Base-by-base conservation (phyloP, 2,888 invertebrate genomes). In the Lasiommata megera region DNA sequence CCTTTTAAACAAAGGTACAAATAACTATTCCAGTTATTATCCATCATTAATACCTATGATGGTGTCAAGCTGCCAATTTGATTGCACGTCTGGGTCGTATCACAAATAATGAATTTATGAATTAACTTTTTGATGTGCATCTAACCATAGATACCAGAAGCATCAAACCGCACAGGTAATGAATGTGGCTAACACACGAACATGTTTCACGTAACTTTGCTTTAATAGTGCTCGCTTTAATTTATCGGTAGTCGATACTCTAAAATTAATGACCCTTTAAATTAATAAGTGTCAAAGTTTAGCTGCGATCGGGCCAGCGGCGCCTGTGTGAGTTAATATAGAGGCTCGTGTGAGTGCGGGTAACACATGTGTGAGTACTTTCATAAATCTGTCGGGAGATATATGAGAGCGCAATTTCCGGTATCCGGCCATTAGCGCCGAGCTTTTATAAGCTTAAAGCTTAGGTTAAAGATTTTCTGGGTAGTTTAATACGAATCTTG, bases 401-500 rank as follows among this genome's bases (percentile, higher is more conserved):
- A 95, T 95, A 95, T 95, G 95, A 94, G 95, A 94, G 94, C 95
- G 95, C 95, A 95, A 95, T 95, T 95, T 95, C 95, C 95, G 94
- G 95, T 95, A 95, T 94, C 94, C 95, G 95, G 94, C 95, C 95
- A 95, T 95, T 95, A 95, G 91, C 91, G 91, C 91, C 88, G 89
- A 91, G 91, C 91, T 91, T 91, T 92, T 91, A 93, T 93, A 93
- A 93, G 93, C 93, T 93, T 89, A 89, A 88, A 90, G 89, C 90
- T 90, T 89, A 89, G 89, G 90, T 89, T 89, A 90, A 89, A 90
- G 89, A 90, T 90, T 90, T 90, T 90, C 90, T 88, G 90, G 90
- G 90, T 89, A 90, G 88, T 90, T 90, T 88, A 89, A 89, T 90
- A 86, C 84, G 90, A 90, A 89, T 89, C 90, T 90, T 89, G 89